Evolutionary conservation across 2,888 invertebrate genomes (phyloP).

Genomic region (Ophion ventricosus): DNA sequence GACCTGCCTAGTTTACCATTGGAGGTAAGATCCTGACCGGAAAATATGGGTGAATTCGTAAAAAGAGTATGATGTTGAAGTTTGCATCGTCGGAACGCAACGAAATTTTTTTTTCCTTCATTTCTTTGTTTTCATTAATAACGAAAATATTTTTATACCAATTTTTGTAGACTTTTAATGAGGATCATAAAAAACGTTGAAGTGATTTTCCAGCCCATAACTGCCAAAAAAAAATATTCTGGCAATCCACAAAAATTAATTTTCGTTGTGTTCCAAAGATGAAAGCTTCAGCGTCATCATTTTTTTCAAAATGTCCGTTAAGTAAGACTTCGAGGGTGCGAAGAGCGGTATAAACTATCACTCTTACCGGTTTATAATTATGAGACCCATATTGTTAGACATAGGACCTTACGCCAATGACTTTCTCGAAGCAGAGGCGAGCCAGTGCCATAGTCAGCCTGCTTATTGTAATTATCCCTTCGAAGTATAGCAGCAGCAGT

Average conservation of each 20-base stretch:
- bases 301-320: too few species aligned
- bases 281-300: too few species aligned
- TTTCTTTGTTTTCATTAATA: background rate
- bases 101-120: background rate
- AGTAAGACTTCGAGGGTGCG: background rate
- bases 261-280: too few species aligned
- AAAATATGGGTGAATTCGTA: background rate
- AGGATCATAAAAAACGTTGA: too few species aligned
- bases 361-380: background rate
- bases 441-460: constrained; percentile 70
- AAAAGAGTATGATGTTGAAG: background rate
- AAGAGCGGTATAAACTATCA: background rate
- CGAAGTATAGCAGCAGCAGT: constrained; percentile 68
- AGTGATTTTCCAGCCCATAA: too few species aligned
- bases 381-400: background rate
- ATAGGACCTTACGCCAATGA: constrained; percentile 70
- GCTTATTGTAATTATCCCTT: constrained; percentile 80
- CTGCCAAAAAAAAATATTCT: too few species aligned
- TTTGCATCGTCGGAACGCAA: too few species aligned
- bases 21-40: background rate
- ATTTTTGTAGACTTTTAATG: too few species aligned
- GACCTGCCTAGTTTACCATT: background rate
- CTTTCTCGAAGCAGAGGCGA: constrained; percentile 74
- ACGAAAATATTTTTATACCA: too few species aligned
- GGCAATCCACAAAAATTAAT: too few species aligned